Evolutionary conservation across 2,888 invertebrate species (phyloP).

Genomic region (Cotesia congregata): DNA sequence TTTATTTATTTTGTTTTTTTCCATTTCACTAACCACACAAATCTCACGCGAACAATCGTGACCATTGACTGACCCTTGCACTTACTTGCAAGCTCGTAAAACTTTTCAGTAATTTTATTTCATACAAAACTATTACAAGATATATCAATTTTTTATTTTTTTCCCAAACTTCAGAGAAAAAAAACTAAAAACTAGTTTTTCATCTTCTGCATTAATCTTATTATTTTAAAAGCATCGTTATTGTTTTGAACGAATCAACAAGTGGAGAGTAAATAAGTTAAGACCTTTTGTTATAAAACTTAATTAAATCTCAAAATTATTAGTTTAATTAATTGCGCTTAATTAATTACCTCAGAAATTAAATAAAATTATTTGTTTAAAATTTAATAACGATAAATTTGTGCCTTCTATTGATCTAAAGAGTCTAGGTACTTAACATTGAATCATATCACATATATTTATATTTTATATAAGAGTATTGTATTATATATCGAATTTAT

Average conservation of each 20-base stretch:
- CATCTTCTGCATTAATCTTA: not conserved
- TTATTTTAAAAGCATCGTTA: conserved; percentile 4
- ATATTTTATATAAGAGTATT: not conserved
- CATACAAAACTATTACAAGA: not conserved
- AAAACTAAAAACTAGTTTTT: not conserved
- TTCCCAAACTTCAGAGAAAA: not conserved
- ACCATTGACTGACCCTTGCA: conserved; percentile 18
- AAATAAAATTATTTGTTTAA: not conserved
- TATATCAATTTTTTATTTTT: not conserved
- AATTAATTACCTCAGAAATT: not conserved
- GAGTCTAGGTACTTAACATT: not conserved
- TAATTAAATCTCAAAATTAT: not conserved
- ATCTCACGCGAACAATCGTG: conserved; percentile 49
- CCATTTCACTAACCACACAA: conserved; percentile 33
- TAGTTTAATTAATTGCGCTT: conserved; percentile 11
- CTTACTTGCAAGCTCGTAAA: conserved; percentile 1
- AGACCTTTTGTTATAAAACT: not conserved
- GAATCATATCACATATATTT: not conserved
- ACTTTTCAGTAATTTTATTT: not conserved
- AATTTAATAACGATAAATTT: not conserved
- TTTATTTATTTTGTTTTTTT: not conserved
- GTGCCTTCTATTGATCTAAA: not conserved
- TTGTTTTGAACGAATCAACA: conserved; percentile 23
- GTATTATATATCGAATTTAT: conserved; percentile 34
- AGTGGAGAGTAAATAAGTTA: conserved; percentile 17